Evolutionary conservation across 2,888 invertebrate species (phyloP).

Genomic region (Stenolophus ochropezus): DNA sequence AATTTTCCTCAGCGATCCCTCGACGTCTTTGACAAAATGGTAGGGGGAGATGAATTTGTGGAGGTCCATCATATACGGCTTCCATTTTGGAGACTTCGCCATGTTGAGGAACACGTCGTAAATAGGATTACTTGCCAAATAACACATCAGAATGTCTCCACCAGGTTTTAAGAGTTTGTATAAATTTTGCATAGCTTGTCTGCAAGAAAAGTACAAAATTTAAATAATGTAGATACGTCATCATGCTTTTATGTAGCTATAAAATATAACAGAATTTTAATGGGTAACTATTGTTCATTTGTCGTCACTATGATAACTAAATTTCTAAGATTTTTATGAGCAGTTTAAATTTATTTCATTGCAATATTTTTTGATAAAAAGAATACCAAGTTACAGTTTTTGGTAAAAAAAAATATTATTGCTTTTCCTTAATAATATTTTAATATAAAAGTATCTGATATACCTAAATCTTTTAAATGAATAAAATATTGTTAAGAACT

Average conservation of each 20-base stretch:
- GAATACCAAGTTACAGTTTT: no score
- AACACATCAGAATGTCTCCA: constrained; percentile 82
- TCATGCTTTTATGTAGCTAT: background rate
- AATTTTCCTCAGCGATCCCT: constrained; percentile 75
- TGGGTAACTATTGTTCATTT: background rate
- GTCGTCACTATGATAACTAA: no score
- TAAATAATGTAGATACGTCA: background rate
- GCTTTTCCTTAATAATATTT: no score
- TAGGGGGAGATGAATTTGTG: constrained; percentile 81
- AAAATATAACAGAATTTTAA: background rate
- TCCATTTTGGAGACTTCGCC: constrained; percentile 76
- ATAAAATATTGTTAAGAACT: no score
- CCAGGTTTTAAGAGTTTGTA: constrained; percentile 79
- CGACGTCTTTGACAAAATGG: constrained; percentile 78
- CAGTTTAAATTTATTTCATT: no score
- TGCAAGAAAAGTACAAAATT: constrained; percentile 67
- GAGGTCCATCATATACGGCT: constrained; percentile 79
- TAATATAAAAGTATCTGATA: no score
- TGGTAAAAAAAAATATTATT: no score
- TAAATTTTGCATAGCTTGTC: constrained; percentile 79
- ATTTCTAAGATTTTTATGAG: no score
- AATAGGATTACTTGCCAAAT: constrained; percentile 81
- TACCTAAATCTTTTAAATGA: no score
- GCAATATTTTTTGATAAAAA: no score
- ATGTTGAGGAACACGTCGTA: constrained; percentile 82